These are phyloP conservation scores for Hartigia nigra DNA, from an alignment of 2,888 invertebrate genomes.

Conservation along the genomic window DNA sequence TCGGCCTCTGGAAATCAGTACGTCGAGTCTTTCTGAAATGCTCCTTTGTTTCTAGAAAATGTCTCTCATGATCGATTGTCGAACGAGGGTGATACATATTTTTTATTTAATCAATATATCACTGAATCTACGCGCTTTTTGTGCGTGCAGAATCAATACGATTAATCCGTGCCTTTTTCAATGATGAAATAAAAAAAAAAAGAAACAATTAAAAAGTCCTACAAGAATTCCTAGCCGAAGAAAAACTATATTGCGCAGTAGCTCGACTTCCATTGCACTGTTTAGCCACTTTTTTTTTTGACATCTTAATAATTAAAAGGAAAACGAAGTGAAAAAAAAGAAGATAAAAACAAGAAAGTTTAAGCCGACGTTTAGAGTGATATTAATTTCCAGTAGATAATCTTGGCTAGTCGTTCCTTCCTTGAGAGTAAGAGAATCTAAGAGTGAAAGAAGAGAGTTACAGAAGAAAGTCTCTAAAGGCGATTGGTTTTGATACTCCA, in stretches of 20 bases:
- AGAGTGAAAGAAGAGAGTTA: not conserved
- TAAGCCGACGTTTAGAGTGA: not conserved
- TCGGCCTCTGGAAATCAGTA: not conserved
- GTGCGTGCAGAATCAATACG: not conserved
- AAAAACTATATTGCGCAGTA: not conserved
- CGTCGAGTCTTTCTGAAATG: not conserved
- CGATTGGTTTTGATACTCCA: not conserved
- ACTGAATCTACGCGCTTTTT: not conserved
- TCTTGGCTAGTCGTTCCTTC: not conserved
- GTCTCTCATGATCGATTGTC: not conserved
- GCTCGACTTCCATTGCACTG: not conserved
- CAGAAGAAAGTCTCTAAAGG: not conserved
- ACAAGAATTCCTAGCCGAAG: not conserved
- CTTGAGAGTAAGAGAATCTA: not conserved
- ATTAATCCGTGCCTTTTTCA: not conserved
- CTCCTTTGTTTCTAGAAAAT: not conserved
- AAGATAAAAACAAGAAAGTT: not conserved
- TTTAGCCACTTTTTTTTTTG: not conserved
- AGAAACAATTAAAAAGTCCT: not conserved
- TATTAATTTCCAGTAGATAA: not conserved
- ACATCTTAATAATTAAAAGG: not conserved
- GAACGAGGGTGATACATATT: not conserved
- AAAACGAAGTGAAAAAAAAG: not conserved
- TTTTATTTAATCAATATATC: not conserved
- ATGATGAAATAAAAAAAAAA: not conserved